These are phyloP conservation scores for Zaprionus vittiger DNA, from an alignment of 1,140 invertebrate species.

Conservation along the genomic window DNA sequence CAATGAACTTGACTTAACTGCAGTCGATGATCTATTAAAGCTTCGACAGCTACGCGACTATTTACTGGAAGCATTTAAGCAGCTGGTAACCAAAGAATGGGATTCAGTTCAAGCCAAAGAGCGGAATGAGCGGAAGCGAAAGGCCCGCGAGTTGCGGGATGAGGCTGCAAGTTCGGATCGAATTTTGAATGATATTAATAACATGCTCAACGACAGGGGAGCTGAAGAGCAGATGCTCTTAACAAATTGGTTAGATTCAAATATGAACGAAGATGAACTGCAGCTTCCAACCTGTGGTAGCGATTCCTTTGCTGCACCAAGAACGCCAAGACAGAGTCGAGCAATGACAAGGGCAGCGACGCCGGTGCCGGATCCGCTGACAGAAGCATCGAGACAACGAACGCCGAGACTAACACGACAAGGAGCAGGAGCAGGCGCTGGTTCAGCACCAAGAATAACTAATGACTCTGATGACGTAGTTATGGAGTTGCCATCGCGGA, in stretches of 20 bases:
- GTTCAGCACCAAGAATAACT: neutral
- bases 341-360: neutral
- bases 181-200: conserved; percentile 33
- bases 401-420: neutral
- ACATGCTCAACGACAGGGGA: neutral
- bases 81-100: conserved; percentile 37
- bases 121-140: neutral
- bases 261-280: neutral
- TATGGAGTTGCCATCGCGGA: neutral
- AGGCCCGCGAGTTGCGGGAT: neutral
- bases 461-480: neutral
- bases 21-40: neutral
- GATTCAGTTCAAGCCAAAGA: neutral
- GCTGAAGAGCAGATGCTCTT: neutral
- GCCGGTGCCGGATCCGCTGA: no score
- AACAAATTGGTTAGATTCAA: neutral
- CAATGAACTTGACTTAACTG: conserved; percentile 19
- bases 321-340: neutral
- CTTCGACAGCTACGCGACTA: conserved; percentile 46
- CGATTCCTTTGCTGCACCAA: conserved; percentile 13
- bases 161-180: conserved; percentile 4
- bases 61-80: conserved; percentile 39
- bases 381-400: neutral
- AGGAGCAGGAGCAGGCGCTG: neutral
- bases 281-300: neutral